Conservation (phyloP, 2,797 vertebrate species). For the Protosalanx chinensis region DNA sequence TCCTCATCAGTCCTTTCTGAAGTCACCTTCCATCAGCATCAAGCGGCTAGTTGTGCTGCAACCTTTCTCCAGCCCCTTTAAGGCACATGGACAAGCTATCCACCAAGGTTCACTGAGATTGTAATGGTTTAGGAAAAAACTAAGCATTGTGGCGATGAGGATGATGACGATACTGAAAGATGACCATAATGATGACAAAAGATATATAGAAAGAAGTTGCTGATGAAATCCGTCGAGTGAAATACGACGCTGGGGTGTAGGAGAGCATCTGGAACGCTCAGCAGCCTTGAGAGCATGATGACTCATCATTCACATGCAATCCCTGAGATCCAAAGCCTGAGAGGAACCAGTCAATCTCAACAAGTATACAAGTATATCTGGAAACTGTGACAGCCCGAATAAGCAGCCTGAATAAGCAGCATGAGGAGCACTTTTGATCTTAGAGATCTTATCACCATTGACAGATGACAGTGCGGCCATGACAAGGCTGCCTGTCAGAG, state of each 20-base stretch:
- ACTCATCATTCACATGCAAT: conserved; percentile 34
- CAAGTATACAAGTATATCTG: conserved; percentile 28
- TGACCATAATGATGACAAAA: not conserved
- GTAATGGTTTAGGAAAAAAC: not conserved
- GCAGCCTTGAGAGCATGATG: conserved; percentile 14
- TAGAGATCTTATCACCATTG: conserved; percentile 45
- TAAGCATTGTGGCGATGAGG: conserved; percentile 5
- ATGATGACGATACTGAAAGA: not conserved
- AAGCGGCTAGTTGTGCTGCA: conserved; percentile 5
- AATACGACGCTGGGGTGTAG: not conserved
- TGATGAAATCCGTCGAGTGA: not conserved
- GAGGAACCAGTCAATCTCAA: conserved; percentile 41
- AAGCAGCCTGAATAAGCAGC: conserved; percentile 28
- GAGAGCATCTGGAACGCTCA: not conserved
- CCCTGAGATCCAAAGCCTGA: conserved; percentile 44
- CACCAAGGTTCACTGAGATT: conserved; percentile 10
- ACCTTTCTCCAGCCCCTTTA: not conserved
- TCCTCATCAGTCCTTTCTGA: conserved; percentile 41
- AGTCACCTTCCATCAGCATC: conserved; percentile 39
- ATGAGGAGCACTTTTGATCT: conserved; percentile 36
- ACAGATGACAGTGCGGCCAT: conserved; percentile 39
- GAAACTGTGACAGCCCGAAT: conserved; percentile 44
- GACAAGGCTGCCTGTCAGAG: conserved; percentile 27
- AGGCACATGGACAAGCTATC: conserved; percentile 15
- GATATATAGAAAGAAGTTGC: not conserved